Evolutionary conservation across 2,888 invertebrate species (phyloP).

Genomic region (Hypselothyrea guttata): DNA sequence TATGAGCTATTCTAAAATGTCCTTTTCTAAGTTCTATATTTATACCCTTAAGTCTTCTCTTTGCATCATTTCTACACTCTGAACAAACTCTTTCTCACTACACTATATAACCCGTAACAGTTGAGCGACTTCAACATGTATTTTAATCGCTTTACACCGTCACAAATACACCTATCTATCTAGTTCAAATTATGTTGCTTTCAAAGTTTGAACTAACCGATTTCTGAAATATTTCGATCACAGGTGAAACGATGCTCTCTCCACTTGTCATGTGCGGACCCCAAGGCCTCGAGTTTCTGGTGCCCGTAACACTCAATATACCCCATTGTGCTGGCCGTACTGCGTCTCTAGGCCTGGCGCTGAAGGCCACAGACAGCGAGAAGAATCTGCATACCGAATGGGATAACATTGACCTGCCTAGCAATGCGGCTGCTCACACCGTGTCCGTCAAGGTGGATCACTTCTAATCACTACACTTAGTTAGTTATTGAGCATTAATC

Average conservation of each 20-base stretch:
- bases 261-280: conserved; percentile 98
- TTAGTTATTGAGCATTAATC: conserved; percentile 33
- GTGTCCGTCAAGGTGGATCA: conserved; percentile 96
- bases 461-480: conserved; percentile 84
- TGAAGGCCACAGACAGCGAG: conserved; percentile 91
- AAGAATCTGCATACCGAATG: conserved; percentile 92
- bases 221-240: neutral
- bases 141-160: conserved; percentile 22
- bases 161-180: conserved; percentile 23
- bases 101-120: conserved; percentile 20
- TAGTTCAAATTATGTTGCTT: conserved; percentile 4
- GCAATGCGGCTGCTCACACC: conserved; percentile 92
- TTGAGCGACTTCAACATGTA: conserved; percentile 10
- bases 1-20: conserved; percentile 1
- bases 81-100: neutral
- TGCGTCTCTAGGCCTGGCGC: conserved; percentile 88
- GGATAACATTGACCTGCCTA: conserved; percentile 92
- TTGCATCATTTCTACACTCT: conserved; percentile 8
- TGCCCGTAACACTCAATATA: conserved; percentile 94
- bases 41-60: conserved; percentile 1
- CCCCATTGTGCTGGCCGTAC: conserved; percentile 93
- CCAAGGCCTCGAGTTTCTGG: conserved; percentile 93
- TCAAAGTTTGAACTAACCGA: neutral
- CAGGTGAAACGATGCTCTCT: conserved; percentile 96
- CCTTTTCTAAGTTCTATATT: neutral